Conservation (phyloP, 1,140 invertebrate genomes). For the Pachypsylla venusta region DNA sequence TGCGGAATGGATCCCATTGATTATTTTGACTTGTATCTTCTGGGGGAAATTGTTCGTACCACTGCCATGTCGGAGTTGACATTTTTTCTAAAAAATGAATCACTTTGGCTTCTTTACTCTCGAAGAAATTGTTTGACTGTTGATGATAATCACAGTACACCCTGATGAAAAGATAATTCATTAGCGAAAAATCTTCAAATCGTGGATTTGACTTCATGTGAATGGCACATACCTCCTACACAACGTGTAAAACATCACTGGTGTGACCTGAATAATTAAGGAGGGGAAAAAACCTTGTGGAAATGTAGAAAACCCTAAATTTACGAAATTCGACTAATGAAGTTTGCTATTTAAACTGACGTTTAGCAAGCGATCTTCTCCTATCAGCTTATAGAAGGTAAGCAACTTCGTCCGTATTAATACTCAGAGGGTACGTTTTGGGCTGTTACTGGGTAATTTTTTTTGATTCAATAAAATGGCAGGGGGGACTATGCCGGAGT, state of each 20-base stretch:
- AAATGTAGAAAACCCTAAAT: too few species aligned
- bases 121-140: constrained; percentile 51
- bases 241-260: too few species aligned
- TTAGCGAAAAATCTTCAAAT: constrained; percentile 9
- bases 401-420: too few species aligned
- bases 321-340: too few species aligned
- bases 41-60: constrained; percentile 16
- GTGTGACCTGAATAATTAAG: too few species aligned
- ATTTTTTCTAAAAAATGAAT: constrained; percentile 54
- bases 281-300: too few species aligned
- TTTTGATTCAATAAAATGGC: constrained; percentile 5
- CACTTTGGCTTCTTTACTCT: constrained; percentile 53
- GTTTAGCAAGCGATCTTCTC: too few species aligned
- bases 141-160: constrained; percentile 79
- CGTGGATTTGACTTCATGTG: neutral
- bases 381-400: too few species aligned
- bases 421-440: too few species aligned
- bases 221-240: too few species aligned
- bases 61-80: constrained; percentile 24
- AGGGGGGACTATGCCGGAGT: too few species aligned
- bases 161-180: constrained; percentile 32
- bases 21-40: neutral
- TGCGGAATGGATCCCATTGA: constrained; percentile 8
- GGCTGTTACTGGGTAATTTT: neutral
- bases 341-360: too few species aligned